These are phyloP conservation scores for Horisme vitalbata DNA, from an alignment of 2,888 invertebrate genomes.

Conservation along the genomic window DNA sequence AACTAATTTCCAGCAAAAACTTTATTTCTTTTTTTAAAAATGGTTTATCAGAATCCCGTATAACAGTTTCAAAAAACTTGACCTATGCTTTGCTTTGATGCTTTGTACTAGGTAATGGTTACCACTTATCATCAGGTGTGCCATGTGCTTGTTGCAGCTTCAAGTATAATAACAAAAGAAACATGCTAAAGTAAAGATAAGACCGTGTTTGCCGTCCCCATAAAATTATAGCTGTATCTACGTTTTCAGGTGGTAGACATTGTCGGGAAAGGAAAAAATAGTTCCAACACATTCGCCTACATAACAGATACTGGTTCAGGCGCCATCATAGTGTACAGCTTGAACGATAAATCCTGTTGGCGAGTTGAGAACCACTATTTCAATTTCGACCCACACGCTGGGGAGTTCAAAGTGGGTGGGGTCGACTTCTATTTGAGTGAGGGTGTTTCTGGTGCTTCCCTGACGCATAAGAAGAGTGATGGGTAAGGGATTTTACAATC, in stretches of 20 bases:
- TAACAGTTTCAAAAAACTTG: no score
- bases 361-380: conserved; percentile 89
- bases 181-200: no score
- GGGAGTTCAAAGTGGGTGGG: conserved; percentile 87
- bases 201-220: no score
- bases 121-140: no score
- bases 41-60: no score
- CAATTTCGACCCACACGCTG: conserved; percentile 88
- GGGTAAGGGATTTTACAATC: conserved; percentile 66
- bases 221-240: no score
- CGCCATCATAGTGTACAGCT: conserved; percentile 88
- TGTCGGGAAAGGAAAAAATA: conserved; percentile 77
- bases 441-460: conserved; percentile 88
- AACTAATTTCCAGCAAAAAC: no score
- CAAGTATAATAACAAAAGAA: no score
- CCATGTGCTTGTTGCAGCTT: no score
- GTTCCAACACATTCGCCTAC: conserved; percentile 86
- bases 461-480: conserved; percentile 75
- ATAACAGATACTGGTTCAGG: conserved; percentile 89
- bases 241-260: conserved; percentile 84
- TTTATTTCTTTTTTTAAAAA: no score
- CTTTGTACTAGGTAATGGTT: no score
- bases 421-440: conserved; percentile 92
- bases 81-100: no score
- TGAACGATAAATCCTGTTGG: conserved; percentile 86